A percentile compares a stretch with the other conserved stretches of the same genome.
Evolutionary conservation across 2,888 invertebrate species (phyloP).

Genomic region (Pycnomerus fuliginosus): DNA sequence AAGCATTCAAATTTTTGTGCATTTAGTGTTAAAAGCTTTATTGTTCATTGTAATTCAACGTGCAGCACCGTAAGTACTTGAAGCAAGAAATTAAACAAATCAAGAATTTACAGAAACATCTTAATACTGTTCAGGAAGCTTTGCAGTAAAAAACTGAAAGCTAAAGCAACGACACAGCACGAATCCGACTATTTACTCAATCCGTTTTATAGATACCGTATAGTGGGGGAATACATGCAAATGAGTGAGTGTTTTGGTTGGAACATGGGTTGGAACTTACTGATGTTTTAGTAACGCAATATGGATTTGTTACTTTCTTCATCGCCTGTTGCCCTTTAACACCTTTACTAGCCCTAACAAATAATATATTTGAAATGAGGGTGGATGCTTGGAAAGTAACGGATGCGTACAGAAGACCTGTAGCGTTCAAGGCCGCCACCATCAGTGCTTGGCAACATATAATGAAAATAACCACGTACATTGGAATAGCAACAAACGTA

Average conservation of each 20-base stretch:
- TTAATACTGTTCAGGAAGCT: not conserved
- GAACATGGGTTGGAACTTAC: no score
- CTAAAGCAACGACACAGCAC: constrained; percentile 33
- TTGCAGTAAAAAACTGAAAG: not conserved
- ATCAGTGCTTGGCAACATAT: constrained; percentile 45
- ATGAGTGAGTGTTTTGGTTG: no score
- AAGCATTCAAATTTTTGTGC: constrained; percentile 58
- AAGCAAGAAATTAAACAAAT: not conserved
- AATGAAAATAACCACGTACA: constrained; percentile 39
- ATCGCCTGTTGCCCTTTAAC: constrained; percentile 66
- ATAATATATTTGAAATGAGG: constrained; percentile 63
- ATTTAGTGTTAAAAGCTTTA: constrained; percentile 58
- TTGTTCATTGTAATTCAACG: constrained; percentile 3
- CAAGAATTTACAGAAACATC: not conserved
- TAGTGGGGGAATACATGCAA: constrained; percentile 45
- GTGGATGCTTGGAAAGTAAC: constrained; percentile 40
- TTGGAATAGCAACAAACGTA: constrained; percentile 46
- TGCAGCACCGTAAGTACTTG: constrained; percentile 6
- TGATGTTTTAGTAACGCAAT: no score
- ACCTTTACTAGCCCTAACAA: constrained; percentile 63
- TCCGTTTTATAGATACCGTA: constrained; percentile 40
- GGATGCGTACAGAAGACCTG: constrained; percentile 36
- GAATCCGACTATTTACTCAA: constrained; percentile 47
- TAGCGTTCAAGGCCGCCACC: constrained; percentile 34
- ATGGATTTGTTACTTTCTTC: constrained; percentile 66